Conservation (phyloP, 1,140 invertebrate species). For the Zaprionus nigranus region DNA sequence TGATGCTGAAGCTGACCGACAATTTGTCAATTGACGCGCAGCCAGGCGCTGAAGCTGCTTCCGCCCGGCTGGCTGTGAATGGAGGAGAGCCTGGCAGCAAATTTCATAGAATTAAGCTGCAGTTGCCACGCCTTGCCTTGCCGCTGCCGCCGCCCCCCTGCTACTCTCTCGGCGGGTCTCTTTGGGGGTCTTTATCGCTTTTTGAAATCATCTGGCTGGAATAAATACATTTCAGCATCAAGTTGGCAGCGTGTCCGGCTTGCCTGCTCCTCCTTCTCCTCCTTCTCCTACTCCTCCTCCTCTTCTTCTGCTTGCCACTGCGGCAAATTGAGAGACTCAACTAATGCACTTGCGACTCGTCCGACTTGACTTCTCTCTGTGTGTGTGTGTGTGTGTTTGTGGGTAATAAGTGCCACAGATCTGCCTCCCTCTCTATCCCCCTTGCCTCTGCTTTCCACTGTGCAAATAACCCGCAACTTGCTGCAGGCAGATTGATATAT, state of each 20-base stretch:
- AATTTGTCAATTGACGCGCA: conserved; percentile 80
- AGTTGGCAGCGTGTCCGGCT: conserved; percentile 13
- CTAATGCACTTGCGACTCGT: conserved; percentile 25
- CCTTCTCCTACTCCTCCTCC: not conserved
- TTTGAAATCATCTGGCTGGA: conserved; percentile 75
- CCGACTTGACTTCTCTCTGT: not conserved
- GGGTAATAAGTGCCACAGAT: conserved; percentile 15
- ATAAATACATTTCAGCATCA: conserved; percentile 72
- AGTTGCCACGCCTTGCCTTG: not conserved
- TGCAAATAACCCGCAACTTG: conserved; percentile 19
- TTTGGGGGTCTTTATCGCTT: conserved; percentile 64
- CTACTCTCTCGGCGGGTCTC: not conserved
- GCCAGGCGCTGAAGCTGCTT: conserved; percentile 73
- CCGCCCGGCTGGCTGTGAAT: conserved; percentile 71
- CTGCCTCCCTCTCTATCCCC: too few relatives aligned
- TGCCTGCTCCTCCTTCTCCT: conserved; percentile 1
- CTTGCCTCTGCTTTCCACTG: too few relatives aligned
- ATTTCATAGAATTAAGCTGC: conserved; percentile 71
- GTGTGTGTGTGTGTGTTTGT: not conserved
- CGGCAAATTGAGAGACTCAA: conserved; percentile 11
- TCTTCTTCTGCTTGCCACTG: not conserved
- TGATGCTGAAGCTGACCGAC: conserved; percentile 28
- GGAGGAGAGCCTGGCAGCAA: conserved; percentile 33
- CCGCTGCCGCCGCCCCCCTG: too few relatives aligned
- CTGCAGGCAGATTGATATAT: conserved; percentile 35